Percentiles rank a stretch among this genome's conserved stretches.
phyloP scores from a whole-genome alignment of 1,140 invertebrate genomes.

The Paracyclopina nana region DNA sequence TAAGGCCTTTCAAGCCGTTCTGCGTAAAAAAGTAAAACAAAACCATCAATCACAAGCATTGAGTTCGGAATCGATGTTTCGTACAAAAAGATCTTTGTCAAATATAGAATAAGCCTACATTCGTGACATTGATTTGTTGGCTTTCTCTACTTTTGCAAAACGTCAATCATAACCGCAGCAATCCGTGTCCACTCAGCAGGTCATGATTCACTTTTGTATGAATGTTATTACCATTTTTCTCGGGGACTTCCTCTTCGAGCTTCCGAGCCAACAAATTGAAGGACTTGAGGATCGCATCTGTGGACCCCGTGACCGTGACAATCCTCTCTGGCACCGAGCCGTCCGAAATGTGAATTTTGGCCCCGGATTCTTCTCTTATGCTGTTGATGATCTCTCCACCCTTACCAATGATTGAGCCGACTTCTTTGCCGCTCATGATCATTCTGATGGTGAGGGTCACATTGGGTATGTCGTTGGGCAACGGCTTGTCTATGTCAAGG shows the following conservation, averaged over 20 bases:
- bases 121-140: no score
- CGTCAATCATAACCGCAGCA: no score
- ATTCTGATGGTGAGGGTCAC: not conserved
- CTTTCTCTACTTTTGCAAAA: no score
- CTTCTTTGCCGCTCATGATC: constrained; percentile 1
- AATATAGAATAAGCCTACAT: no score
- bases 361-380: constrained; percentile 28
- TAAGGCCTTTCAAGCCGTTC: no score
- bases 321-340: constrained; percentile 40
- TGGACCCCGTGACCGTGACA: constrained; percentile 36
- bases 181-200: no score
- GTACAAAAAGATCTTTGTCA: no score
- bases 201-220: no score
- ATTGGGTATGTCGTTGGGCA: not conserved
- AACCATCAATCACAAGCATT: no score
- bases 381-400: constrained; percentile 1
- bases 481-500: not conserved
- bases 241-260: constrained; percentile 43
- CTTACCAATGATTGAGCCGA: constrained; percentile 4
- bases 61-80: no score
- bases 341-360: constrained; percentile 42
- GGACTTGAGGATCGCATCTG: constrained; percentile 34
- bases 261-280: constrained; percentile 38
- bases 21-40: no score
- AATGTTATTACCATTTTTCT: no score